Percentiles rank a stretch among this genome's conserved stretches.
Conservation (phyloP, 1,140 invertebrate genomes). For the Dendroctonus valens region DNA sequence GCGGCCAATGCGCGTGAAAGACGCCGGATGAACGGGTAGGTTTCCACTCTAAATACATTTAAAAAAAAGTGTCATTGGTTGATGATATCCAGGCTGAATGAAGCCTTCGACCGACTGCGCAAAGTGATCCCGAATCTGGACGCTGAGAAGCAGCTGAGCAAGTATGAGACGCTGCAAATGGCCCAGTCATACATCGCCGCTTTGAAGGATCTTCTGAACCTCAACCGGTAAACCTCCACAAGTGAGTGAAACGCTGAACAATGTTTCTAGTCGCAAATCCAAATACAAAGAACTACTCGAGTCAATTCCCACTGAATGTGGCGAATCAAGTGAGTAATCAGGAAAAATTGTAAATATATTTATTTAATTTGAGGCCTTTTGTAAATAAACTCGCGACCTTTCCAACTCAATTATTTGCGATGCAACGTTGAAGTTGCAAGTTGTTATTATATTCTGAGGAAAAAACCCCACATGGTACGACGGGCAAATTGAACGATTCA, state of each 20-base stretch:
- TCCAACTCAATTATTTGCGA: background rate
- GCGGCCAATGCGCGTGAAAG: slow-evolving; percentile 78
- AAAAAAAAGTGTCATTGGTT: background rate
- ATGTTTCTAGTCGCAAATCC: slow-evolving; percentile 14
- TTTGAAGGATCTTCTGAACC: slow-evolving; percentile 61
- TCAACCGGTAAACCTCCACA: slow-evolving; percentile 1
- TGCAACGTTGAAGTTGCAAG: too few species aligned
- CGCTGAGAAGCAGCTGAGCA: slow-evolving; percentile 77
- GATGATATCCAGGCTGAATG: slow-evolving; percentile 61
- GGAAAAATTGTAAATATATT: background rate
- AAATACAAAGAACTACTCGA: background rate
- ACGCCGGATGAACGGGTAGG: slow-evolving; percentile 67
- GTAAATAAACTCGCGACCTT: background rate
- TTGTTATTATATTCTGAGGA: too few species aligned
- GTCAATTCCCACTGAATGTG: background rate
- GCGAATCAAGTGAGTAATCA: background rate
- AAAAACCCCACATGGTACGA: too few species aligned
- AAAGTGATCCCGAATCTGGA: slow-evolving; percentile 77
- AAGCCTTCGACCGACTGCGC: slow-evolving; percentile 74
- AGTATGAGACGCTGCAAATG: slow-evolving; percentile 87
- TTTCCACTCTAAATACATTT: background rate
- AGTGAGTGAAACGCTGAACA: background rate
- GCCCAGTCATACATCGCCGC: slow-evolving; percentile 81
- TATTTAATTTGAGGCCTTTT: background rate
- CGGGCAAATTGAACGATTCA: too few species aligned